phyloP scores from a whole-genome alignment of 2,888 invertebrate species.

The Eupithecia insigniata region DNA sequence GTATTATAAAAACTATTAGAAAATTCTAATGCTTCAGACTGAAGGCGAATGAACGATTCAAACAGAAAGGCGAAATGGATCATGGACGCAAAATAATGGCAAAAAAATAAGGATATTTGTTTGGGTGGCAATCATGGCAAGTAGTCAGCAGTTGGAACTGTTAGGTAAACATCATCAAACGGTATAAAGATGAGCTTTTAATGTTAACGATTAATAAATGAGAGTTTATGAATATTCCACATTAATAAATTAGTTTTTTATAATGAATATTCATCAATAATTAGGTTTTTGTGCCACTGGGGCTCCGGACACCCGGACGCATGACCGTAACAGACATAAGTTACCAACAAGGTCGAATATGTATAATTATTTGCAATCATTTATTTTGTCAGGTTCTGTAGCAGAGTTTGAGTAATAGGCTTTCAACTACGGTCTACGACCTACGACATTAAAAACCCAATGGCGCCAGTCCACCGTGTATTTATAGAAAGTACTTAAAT shows the following conservation, averaged over 20 bases:
- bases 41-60: too few relatives aligned
- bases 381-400: conserved; percentile 3
- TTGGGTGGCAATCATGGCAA: not conserved
- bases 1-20: too few relatives aligned
- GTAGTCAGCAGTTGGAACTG: not conserved
- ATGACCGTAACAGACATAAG: conserved; percentile 27
- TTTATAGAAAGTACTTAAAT: not conserved
- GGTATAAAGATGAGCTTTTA: conserved; percentile 13
- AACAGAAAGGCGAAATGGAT: not conserved
- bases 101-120: not conserved
- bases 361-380: conserved; percentile 2
- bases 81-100: not conserved
- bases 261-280: conserved; percentile 25
- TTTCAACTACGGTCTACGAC: not conserved
- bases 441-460: not conserved
- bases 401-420: conserved; percentile 5
- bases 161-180: conserved; percentile 19
- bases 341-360: conserved; percentile 18
- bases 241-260: conserved; percentile 18
- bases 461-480: not conserved
- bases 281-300: conserved; percentile 36
- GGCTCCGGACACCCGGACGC: conserved; percentile 14
- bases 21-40: too few relatives aligned
- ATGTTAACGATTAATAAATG: conserved; percentile 23
- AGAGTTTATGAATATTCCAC: conserved; percentile 24